A percentile compares a stretch with the other conserved stretches of the same genome.
phyloP scores from a whole-genome alignment of 2,888 invertebrate species.

The Holacanthella duospinosa region DNA sequence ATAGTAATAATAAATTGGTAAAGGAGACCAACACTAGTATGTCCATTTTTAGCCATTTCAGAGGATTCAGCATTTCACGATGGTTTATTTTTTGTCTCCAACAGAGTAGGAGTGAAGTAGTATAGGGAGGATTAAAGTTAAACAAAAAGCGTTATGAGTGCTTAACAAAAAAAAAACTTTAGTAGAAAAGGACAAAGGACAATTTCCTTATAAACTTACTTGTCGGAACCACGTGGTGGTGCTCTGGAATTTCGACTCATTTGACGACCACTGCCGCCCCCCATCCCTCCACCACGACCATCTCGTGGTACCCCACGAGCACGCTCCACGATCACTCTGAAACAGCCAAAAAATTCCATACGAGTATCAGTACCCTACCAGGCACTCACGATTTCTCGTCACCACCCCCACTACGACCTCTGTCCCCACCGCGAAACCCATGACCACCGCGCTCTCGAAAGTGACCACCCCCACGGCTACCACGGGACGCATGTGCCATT shows the following conservation, averaged over 20 bases:
- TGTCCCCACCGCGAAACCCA: constrained; percentile 5
- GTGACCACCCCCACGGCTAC: constrained; percentile 12
- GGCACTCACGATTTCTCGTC: constrained; percentile 18
- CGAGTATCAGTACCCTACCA: no score
- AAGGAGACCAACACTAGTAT: constrained; percentile 11
- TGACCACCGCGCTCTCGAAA: constrained; percentile 14
- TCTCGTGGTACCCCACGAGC: constrained; percentile 63
- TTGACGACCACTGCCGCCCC: constrained; percentile 48
- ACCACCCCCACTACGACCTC: constrained; percentile 8
- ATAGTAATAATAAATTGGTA: constrained; percentile 1
- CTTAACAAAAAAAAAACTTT: no score
- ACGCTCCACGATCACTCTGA: constrained; percentile 77
- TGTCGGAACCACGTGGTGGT: constrained; percentile 32
- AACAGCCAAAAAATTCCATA: constrained; percentile 40
- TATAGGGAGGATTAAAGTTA: not conserved
- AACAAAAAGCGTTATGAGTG: not conserved
- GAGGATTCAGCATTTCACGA: constrained; percentile 15
- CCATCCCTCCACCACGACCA: constrained; percentile 59
- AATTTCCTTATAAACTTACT: constrained; percentile 35
- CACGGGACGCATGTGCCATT: constrained; percentile 24
- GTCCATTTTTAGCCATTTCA: constrained; percentile 27
- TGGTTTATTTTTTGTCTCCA: no score
- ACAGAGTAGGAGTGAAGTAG: not conserved
- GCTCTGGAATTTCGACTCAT: not conserved
- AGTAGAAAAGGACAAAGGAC: no score